phyloP scores from a whole-genome alignment of 2,888 invertebrate genomes.

The Caenorhabditis parvicauda region DNA sequence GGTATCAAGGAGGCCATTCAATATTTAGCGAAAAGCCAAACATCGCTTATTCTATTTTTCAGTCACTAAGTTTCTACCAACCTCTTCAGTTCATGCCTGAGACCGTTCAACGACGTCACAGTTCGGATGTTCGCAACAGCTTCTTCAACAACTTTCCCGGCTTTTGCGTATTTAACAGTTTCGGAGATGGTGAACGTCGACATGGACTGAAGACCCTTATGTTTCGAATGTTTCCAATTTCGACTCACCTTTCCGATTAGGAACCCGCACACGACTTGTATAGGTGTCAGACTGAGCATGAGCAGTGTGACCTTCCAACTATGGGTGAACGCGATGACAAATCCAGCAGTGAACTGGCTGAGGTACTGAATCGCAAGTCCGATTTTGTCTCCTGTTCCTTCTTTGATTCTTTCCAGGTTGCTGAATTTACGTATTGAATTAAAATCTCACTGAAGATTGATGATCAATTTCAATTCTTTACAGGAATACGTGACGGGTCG shows the following conservation, averaged over 20 bases:
- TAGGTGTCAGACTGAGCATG: constrained; percentile 61
- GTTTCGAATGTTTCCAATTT: not conserved
- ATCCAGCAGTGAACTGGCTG: constrained; percentile 53
- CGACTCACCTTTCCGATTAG: constrained; percentile 48
- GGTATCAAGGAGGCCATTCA: no score
- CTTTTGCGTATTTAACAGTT: constrained; percentile 60
- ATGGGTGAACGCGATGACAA: constrained; percentile 59
- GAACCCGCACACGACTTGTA: constrained; percentile 52
- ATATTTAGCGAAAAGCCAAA: not conserved
- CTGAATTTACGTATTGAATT: no score
- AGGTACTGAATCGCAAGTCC: constrained; percentile 56
- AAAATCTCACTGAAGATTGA: no score
- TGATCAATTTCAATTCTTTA: no score
- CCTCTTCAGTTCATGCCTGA: constrained; percentile 54
- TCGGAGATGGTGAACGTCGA: constrained; percentile 65
- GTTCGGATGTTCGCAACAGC: constrained; percentile 59
- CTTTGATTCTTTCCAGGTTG: constrained; percentile 59
- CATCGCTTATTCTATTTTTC: not conserved
- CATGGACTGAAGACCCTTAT: constrained; percentile 61
- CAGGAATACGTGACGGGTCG: not conserved
- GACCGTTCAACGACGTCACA: constrained; percentile 60
- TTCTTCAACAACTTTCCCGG: constrained; percentile 62
- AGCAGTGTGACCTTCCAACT: constrained; percentile 61
- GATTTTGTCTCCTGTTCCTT: constrained; percentile 62
- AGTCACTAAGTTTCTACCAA: no score